Evolutionary conservation across 2,888 invertebrate species (phyloP).

Genomic region (Iphiclides podalirius): DNA sequence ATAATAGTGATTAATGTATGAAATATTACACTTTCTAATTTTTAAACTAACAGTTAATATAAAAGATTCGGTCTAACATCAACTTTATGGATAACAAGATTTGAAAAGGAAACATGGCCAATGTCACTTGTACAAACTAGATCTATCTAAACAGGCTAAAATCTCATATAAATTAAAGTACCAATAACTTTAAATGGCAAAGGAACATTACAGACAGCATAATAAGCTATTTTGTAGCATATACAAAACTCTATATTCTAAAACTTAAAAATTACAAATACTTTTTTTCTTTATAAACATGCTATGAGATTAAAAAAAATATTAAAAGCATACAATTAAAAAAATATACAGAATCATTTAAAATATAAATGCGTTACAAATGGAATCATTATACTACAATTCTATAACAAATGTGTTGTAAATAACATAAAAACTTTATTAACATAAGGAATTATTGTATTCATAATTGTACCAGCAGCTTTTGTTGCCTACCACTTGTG

Average conservation of each 20-base stretch:
- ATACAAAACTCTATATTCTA: slow-evolving; percentile 31
- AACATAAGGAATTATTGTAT: slow-evolving; percentile 5
- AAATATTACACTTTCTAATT: slow-evolving; percentile 32
- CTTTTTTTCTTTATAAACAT: slow-evolving; percentile 39
- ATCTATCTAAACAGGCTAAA: slow-evolving; percentile 31
- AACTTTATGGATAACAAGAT: slow-evolving; percentile 13
- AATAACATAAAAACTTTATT: slow-evolving; percentile 15
- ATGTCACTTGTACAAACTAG: slow-evolving; percentile 23
- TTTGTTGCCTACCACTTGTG: slow-evolving; percentile 4
- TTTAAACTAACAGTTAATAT: slow-evolving; percentile 26
- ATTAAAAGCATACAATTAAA: slow-evolving; percentile 47
- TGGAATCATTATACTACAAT: slow-evolving; percentile 18
- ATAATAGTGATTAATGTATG: slow-evolving; percentile 44
- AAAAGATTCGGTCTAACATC: slow-evolving; percentile 23
- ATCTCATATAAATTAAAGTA: slow-evolving; percentile 30
- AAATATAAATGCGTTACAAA: slow-evolving; percentile 51
- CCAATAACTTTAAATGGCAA: slow-evolving; percentile 30
- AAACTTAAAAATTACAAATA: slow-evolving; percentile 38
- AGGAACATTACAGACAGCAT: slow-evolving; percentile 45
- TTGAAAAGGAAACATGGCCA: slow-evolving; percentile 12
- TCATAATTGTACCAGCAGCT: slow-evolving; percentile 7
- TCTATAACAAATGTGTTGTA: slow-evolving; percentile 22
- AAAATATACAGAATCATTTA: slow-evolving; percentile 47
- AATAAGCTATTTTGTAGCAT: slow-evolving; percentile 40
- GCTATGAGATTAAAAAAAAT: slow-evolving; percentile 43